phyloP scores from a whole-genome alignment of 2,888 invertebrate genomes.

The Embidobia sp. region DNA sequence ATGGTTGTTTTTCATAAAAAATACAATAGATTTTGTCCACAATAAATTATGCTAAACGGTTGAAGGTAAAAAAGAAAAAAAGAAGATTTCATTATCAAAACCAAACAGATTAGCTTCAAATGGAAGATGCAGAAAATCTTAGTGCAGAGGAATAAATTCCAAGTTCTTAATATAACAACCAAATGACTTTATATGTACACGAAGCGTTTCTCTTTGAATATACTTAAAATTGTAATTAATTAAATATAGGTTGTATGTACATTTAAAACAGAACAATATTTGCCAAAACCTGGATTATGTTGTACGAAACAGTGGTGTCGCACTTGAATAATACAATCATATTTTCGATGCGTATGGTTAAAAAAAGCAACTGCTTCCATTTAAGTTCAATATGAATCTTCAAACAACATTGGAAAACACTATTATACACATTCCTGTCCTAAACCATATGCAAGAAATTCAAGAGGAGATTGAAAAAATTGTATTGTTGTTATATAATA shows the following conservation, averaged over 20 bases:
- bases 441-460: neutral
- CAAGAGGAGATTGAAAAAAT: neutral
- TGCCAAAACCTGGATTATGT: neutral
- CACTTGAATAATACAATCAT: conserved; percentile 9
- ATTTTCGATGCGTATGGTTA: conserved; percentile 9
- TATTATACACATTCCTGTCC: conserved; percentile 1
- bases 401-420: conserved; percentile 20
- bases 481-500: neutral
- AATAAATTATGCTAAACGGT: too few species aligned
- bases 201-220: neutral
- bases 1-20: conserved; percentile 20
- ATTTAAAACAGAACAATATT: neutral
- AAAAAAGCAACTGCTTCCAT: conserved; percentile 15
- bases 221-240: neutral
- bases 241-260: conserved; percentile 11
- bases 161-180: neutral
- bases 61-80: too few species aligned
- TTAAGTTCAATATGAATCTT: conserved; percentile 23
- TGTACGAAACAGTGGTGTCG: neutral
- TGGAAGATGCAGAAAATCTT: neutral
- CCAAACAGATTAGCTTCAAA: neutral
- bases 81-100: too few species aligned
- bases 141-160: neutral
- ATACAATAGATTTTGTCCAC: conserved; percentile 2
- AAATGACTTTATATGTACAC: conserved; percentile 2